A percentile compares a stretch with the other conserved stretches of the same genome.
phyloP scores from a whole-genome alignment of 2,888 invertebrate species.

The Kryphioiulus occultus region DNA sequence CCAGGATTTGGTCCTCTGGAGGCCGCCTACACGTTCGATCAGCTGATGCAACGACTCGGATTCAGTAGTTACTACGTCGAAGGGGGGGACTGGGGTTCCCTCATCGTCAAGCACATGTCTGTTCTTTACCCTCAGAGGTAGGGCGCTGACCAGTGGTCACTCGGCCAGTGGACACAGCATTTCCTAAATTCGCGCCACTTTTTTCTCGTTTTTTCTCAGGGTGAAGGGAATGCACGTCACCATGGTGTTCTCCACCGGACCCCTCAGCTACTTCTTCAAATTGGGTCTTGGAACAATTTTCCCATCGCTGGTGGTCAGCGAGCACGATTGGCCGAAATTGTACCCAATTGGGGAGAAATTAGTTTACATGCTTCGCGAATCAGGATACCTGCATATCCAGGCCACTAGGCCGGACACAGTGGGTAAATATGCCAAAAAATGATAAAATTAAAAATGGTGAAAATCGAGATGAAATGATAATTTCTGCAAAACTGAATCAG shows the following conservation, averaged over 20 bases:
- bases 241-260: conserved; percentile 65
- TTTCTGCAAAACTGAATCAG: no score
- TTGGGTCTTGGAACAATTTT: conserved; percentile 58
- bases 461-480: no score
- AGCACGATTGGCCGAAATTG: conserved; percentile 57
- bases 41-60: conserved; percentile 76
- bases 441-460: no score
- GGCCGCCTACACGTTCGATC: conserved; percentile 67
- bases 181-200: background rate
- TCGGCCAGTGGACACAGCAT: background rate
- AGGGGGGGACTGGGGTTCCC: conserved; percentile 84
- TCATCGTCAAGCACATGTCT: conserved; percentile 71
- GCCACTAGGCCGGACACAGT: conserved; percentile 88
- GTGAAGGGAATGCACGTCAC: conserved; percentile 72
- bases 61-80: conserved; percentile 73
- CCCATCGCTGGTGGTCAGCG: conserved; percentile 57
- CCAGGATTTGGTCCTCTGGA: conserved; percentile 57
- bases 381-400: conserved; percentile 75
- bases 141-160: conserved; percentile 47
- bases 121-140: conserved; percentile 70
- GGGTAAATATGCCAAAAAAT: conserved; percentile 71
- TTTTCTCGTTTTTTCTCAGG: conserved; percentile 58
- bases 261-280: conserved; percentile 57
- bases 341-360: conserved; percentile 59
- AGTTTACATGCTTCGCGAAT: conserved; percentile 61